Evolutionary conservation across 2,113 vertebrate species (phyloP).

Genomic region (Theristicus caerulescens): DNA sequence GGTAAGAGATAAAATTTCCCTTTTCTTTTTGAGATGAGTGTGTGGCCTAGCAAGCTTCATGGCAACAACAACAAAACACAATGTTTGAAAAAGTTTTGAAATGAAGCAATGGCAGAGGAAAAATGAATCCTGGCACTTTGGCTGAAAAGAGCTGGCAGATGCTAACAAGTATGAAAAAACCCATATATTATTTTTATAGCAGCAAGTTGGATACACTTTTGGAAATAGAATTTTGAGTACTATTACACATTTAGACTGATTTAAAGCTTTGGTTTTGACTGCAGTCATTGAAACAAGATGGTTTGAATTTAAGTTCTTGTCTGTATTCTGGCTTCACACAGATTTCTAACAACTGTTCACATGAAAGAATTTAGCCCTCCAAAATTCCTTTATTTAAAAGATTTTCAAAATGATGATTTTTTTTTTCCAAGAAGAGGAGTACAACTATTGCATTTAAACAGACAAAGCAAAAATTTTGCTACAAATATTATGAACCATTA

Average conservation of each 20-base stretch:
- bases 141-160: slow-evolving; percentile 35
- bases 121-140: slow-evolving; percentile 15
- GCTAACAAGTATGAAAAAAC: neutral
- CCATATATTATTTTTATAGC: neutral
- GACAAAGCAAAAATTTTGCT: neutral
- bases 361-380: slow-evolving; percentile 1
- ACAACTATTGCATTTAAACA: slow-evolving; percentile 15
- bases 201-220: slow-evolving; percentile 32
- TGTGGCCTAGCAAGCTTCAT: neutral
- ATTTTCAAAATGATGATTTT: neutral
- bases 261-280: slow-evolving; percentile 59
- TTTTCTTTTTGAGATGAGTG: neutral
- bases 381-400: neutral
- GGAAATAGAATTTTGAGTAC: slow-evolving; percentile 56
- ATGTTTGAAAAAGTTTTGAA: slow-evolving; percentile 45
- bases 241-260: slow-evolving; percentile 47
- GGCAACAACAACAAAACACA: neutral
- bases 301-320: slow-evolving; percentile 50
- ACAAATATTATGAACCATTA: neutral
- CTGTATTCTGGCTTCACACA: slow-evolving; percentile 46
- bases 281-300: slow-evolving; percentile 42
- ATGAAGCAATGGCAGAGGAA: slow-evolving; percentile 11
- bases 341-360: slow-evolving; percentile 47
- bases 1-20: rapidly evolving
- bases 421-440: neutral